Evolutionary conservation across 1,140 invertebrate genomes (phyloP).

Genomic region (Drosophila neocordata): DNA sequence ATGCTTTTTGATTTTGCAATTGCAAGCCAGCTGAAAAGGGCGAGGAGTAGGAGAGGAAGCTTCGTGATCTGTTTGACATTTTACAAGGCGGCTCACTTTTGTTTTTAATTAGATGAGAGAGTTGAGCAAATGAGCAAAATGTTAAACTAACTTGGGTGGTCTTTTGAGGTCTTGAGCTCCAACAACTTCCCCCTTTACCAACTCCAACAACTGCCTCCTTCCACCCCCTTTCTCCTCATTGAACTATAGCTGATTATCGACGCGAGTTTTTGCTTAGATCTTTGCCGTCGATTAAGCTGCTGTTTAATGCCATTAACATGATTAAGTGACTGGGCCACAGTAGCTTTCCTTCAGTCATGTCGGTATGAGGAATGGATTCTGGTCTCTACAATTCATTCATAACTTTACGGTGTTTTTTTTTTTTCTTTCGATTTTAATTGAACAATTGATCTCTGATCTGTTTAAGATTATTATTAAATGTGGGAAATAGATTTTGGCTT

Average conservation of each 20-base stretch:
- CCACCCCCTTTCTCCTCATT: not conserved
- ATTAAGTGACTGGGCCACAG: slow-evolving; percentile 57
- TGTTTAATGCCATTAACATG: slow-evolving; percentile 80
- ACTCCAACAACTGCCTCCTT: not conserved
- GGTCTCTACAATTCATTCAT: slow-evolving; percentile 58
- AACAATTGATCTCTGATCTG: slow-evolving; percentile 77
- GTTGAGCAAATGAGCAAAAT: slow-evolving; percentile 23
- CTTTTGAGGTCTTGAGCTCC: slow-evolving; percentile 12
- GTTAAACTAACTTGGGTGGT: slow-evolving; percentile 58
- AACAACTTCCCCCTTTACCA: not conserved
- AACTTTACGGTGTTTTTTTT: slow-evolving; percentile 32
- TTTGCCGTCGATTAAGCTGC: slow-evolving; percentile 78
- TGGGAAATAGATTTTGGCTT: slow-evolving; percentile 23
- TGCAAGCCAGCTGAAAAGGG: not conserved
- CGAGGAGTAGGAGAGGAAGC: slow-evolving; percentile 22
- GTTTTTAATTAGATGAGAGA: slow-evolving; percentile 72
- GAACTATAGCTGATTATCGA: slow-evolving; percentile 64
- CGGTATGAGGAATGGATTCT: not conserved
- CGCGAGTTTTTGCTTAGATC: slow-evolving; percentile 68
- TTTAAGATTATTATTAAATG: slow-evolving; percentile 39
- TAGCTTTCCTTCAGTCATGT: not conserved
- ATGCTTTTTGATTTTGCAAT: slow-evolving; percentile 79
- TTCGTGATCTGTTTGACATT: slow-evolving; percentile 77
- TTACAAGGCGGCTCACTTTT: slow-evolving; percentile 75
- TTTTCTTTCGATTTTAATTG: slow-evolving; percentile 55